These are phyloP conservation scores for Zelleria hepariella DNA, from an alignment of 2,888 invertebrate species.

Conservation along the genomic window DNA sequence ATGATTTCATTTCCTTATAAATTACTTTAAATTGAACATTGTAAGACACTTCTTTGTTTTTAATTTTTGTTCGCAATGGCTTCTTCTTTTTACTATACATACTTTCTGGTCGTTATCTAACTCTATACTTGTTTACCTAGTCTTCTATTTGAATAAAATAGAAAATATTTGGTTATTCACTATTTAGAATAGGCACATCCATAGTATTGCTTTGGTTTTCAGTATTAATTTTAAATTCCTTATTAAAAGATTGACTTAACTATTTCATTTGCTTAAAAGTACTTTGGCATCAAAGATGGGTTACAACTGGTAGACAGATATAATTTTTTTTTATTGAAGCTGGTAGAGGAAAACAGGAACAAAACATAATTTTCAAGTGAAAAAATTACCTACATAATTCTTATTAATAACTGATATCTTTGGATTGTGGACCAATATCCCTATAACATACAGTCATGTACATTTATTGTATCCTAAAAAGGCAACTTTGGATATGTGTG, in stretches of 20 bases:
- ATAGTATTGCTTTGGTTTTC: slow-evolving; percentile 68
- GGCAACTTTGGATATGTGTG: slow-evolving; percentile 70
- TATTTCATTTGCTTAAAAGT: slow-evolving; percentile 47
- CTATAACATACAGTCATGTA: slow-evolving; percentile 25
- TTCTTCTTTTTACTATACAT: background rate
- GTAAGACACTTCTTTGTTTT: background rate
- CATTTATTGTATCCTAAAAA: slow-evolving; percentile 58
- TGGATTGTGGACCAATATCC: slow-evolving; percentile 54
- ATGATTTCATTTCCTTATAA: background rate
- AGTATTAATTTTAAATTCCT: slow-evolving; percentile 35
- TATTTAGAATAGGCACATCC: slow-evolving; percentile 57
- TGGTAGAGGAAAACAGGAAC: slow-evolving; percentile 16
- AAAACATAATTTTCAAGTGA: background rate
- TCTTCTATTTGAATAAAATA: slow-evolving; percentile 32
- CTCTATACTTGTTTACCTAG: background rate
- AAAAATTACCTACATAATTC: background rate
- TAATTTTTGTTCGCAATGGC: slow-evolving; percentile 39
- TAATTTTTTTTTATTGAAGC: slow-evolving; percentile 51
- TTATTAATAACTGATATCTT: slow-evolving; percentile 13
- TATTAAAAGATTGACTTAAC: background rate
- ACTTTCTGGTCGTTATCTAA: background rate
- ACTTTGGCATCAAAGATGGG: slow-evolving; percentile 58
- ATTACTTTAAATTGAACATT: background rate
- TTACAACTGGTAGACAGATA: slow-evolving; percentile 48
- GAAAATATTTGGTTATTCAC: slow-evolving; percentile 49